Evolutionary conservation across 2,113 vertebrate species (phyloP), one percentile per base, ranked within the genome.

Genomic region (Grammomys surdaster): DNA sequence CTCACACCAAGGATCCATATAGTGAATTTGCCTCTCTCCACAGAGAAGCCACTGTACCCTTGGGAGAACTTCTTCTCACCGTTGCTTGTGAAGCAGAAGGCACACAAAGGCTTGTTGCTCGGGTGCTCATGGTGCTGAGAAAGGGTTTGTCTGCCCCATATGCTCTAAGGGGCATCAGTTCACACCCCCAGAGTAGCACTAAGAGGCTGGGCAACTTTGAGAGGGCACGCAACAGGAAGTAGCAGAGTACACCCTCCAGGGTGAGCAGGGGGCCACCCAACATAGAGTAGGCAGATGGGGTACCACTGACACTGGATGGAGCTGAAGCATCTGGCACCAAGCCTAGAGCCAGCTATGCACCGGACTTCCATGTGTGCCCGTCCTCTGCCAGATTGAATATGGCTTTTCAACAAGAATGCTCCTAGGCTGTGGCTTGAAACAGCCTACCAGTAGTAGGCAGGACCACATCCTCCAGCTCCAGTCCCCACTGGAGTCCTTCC

Each of bases 81-180:
- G 20, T 69, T 36, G 63, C 16, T 48, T 46, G 22, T 87, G 31
- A 46, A 87, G 46, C 16, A 1, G 28, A 70, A n/a, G 13, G 11
- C 46, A n/a, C 46, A 70, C 28, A 51, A 51, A 87, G 28, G 17
- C 28, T 5, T 5, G 1, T 1, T 0, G 22, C 48, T 72, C 31
- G 2, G 0, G 11, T 28, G 2, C 43, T 0, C 0, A 19, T 1
- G 46, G 40, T 0, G 0, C n/a, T 13, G 1, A 0, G 46, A 0
- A 0, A 0, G 3, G 22, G 2, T 48, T 0, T 0, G 3, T 48
- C 0, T 0, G 3, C 40, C 16, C 9, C 0, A 0, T 7, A 11
- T 0, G 7, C 24, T 46, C 20, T 6, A 26, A 28, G 16, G 48
- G 33, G 8, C 0, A 2, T 2, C 2, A 3, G 7, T 31, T 33